Conservation (phyloP, 2,888 invertebrate species). For the Microctonus hyperodae region DNA sequence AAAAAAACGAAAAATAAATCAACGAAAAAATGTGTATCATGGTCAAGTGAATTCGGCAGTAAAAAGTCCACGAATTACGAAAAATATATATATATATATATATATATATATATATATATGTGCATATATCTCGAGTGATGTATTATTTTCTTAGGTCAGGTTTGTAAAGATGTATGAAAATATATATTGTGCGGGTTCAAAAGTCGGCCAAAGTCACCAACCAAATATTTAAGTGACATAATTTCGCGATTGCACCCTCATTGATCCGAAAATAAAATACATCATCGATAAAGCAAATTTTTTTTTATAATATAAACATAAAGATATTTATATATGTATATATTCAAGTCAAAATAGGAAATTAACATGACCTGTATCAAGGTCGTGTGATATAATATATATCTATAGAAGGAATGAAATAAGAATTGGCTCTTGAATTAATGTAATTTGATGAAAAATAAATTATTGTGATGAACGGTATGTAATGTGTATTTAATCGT, state of each 20-base stretch:
- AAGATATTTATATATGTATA: background rate
- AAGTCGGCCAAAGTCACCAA: conserved; percentile 1
- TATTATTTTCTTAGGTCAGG: background rate
- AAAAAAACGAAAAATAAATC: background rate
- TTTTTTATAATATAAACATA: too few relatives aligned
- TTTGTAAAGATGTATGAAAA: conserved; percentile 2
- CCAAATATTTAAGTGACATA: background rate
- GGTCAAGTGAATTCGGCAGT: background rate
- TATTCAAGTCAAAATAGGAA: background rate
- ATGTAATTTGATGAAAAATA: conserved; percentile 8
- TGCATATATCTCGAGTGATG: background rate
- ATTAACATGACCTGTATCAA: background rate
- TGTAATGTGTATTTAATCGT: background rate
- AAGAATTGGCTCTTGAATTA: too few relatives aligned
- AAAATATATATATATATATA: too few relatives aligned
- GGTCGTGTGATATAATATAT: background rate
- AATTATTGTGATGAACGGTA: background rate
- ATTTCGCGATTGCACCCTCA: conserved; percentile 15
- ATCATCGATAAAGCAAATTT: background rate
- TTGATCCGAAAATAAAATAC: background rate
- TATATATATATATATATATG: too few relatives aligned
- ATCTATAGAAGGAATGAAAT: background rate
- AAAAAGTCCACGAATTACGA: background rate
- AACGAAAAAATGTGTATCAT: background rate
- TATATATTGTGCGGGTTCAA: conserved; percentile 11